Evolutionary conservation across 2,113 vertebrate species (phyloP).

Genomic region (Hypomesus transpacificus): DNA sequence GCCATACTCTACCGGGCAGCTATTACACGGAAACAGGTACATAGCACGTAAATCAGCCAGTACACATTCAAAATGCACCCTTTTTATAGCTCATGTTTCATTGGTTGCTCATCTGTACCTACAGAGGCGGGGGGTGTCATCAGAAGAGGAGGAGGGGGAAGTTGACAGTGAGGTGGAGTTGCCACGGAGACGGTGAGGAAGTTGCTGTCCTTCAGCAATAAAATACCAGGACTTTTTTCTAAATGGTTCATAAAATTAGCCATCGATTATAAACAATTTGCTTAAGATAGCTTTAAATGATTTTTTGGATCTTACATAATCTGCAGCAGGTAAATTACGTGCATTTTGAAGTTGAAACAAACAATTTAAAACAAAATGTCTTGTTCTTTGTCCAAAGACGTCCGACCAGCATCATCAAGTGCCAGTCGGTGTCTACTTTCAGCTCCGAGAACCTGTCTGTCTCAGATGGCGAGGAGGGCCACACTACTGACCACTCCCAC

Average conservation of each 20-base stretch:
- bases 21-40: constrained; percentile 89
- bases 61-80: neutral
- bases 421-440: constrained; percentile 88
- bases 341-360: too few relatives aligned
- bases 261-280: too few relatives aligned
- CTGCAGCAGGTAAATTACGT: too few relatives aligned
- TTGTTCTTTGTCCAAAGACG: constrained; percentile 60
- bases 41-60: neutral
- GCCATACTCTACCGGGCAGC: constrained; percentile 90
- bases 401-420: constrained; percentile 81
- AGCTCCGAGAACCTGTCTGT: constrained; percentile 89
- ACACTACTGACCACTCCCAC: constrained; percentile 87
- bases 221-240: too few relatives aligned
- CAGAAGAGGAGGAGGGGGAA: constrained; percentile 92
- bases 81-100: constrained; percentile 1
- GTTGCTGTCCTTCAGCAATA: constrained; percentile 31
- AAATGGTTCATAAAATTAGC: too few relatives aligned
- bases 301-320: too few relatives aligned
- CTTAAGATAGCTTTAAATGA: too few relatives aligned
- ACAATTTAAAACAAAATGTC: too few relatives aligned
- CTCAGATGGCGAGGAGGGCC: constrained; percentile 88
- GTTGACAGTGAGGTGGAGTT: constrained; percentile 93
- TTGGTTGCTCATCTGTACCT: constrained; percentile 29
- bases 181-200: constrained; percentile 81
- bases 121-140: constrained; percentile 88